Base-by-base conservation (phyloP, 2,888 invertebrate species). In the Trilocha varians region DNA sequence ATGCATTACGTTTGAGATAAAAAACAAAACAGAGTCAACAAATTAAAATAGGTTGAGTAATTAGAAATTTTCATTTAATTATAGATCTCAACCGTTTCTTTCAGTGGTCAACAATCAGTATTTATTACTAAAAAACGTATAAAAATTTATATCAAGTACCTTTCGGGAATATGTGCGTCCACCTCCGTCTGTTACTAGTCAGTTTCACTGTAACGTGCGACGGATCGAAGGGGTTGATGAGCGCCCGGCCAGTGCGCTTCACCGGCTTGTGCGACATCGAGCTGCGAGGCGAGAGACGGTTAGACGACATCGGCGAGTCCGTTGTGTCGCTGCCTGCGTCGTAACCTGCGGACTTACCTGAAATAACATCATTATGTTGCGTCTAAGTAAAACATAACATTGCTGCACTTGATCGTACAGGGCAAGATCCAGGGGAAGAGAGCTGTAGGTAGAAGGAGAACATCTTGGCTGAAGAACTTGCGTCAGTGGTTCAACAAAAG, bases 121-220 rank as follows among this genome's bases (percentile, higher is more conserved):
- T n/a, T n/a, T n/a, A n/a, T n/a, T n/a, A n/a, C n/a, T n/a, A n/a
- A n/a, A n/a, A n/a, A n/a, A n/a, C n/a, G n/a, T 16, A 11, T 16
- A 9, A 16, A 38, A 16, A 39, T 41, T 3, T 6, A 4, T 25
- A 32, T 13, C 11, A 3, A 32, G 39, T 49, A 91, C 92, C 93
- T 87, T 95, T 95, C 2, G 99, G 99, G 75, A 99, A 99, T 59
- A 98, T 98, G 74, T 99, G 99, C 0, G 98, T 98, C 99, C 99
- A 99, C 43, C 99, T 89, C 25, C 98, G 86, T 38, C 98, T 88
- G 73, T 98, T 98, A 40, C 98, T 97, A 0, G 98, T 98, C 37
- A 97, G 83, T 75, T 98, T 98, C 52, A 98, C 97, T 25, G 97
- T 96, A 42, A 99, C 97, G 68, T 98, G 96, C 0, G 98, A 97